Evolutionary conservation across 2,888 invertebrate genomes (phyloP), one percentile per base, ranked within the genome.

Genomic region (Meliscaeva auricollis): DNA sequence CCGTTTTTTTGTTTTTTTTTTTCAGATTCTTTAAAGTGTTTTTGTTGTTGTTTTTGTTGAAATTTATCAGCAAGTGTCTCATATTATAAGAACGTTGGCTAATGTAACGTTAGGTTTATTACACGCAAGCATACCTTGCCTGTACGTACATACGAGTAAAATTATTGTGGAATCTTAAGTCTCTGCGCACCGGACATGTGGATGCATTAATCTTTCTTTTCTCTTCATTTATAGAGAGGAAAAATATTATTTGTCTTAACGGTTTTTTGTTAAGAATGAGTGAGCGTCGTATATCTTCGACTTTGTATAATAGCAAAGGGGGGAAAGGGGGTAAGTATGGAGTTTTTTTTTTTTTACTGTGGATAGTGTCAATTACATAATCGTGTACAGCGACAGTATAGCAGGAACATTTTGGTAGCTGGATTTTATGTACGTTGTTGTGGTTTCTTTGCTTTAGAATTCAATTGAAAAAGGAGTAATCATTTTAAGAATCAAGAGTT

Each of bases 331-430:
- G 2, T 2, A 26, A 4, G 26, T 26, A 26, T 26, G 4, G 26
- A 26, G 4, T 26, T 41, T 13, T 9, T 9, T 41, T 41, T 41
- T 58, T 60, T 48, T 32, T 54, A 22, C 15, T 60, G 38, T 74
- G 75, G 32, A 60, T 60, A 66, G 80, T 75, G 68, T 80, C 80
- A 75, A 80, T 80, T 80, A 75, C 69, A 75, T 75, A 80, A 80
- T 80, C 52, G 52, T 13, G 48, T 9, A 60, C 35, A 38, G 56
- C 69, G 20, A 48, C 35, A 46, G 46, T 58, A n/a, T 9, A 62
- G n/a, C n/a, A 32, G 20, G 20, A 48, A 60, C n/a, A 17, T 54
- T 74, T 64, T 64, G 46, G n/a, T 30, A n/a, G 66, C 15, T 54
- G n/a, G 9, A 26, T 9, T 32, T 32, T 56, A 0, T 56, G 13